phyloP scores from a whole-genome alignment of 2,113 vertebrate species.

The Kryptolebias marmoratus region DNA sequence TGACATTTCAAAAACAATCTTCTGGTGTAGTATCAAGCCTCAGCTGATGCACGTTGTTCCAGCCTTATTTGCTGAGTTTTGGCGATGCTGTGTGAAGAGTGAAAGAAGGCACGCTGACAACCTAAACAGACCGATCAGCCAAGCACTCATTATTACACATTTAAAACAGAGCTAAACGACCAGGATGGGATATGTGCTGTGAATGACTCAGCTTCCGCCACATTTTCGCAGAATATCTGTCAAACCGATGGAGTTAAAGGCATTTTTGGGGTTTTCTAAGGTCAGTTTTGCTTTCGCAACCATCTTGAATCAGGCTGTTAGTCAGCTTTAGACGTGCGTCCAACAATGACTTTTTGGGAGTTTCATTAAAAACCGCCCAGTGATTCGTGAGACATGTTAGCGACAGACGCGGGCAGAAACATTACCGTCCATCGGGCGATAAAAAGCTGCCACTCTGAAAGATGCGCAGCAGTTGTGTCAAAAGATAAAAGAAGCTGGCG shows the following conservation, averaged over 20 bases:
- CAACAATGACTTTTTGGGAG: too few species aligned
- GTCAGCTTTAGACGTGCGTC: too few species aligned
- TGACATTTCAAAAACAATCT: constrained; percentile 27
- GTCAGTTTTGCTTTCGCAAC: too few species aligned
- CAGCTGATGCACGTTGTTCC: constrained; percentile 32
- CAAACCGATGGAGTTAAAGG: too few species aligned
- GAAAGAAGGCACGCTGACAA: constrained; percentile 39
- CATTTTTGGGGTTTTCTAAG: too few species aligned
- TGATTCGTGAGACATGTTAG: too few species aligned
- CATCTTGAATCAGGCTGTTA: too few species aligned
- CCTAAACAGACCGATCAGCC: constrained; percentile 4
- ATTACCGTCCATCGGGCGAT: too few species aligned
- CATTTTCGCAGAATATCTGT: too few species aligned
- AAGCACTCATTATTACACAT: constrained; percentile 16
- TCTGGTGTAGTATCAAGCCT: constrained; percentile 21
- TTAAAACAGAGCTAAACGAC: constrained; percentile 24
- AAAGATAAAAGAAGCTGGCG: constrained; percentile 45
- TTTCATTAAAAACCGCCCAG: too few species aligned
- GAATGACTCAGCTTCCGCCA: too few species aligned
- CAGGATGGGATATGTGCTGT: background rate
- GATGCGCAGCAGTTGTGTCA: constrained; percentile 24
- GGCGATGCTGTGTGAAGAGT: constrained; percentile 35
- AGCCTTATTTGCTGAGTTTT: constrained; percentile 37
- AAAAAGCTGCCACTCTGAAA: background rate
- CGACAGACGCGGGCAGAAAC: too few species aligned